Conservation (phyloP, 2,888 invertebrate genomes). For the Sphaerophoria taeniata region DNA sequence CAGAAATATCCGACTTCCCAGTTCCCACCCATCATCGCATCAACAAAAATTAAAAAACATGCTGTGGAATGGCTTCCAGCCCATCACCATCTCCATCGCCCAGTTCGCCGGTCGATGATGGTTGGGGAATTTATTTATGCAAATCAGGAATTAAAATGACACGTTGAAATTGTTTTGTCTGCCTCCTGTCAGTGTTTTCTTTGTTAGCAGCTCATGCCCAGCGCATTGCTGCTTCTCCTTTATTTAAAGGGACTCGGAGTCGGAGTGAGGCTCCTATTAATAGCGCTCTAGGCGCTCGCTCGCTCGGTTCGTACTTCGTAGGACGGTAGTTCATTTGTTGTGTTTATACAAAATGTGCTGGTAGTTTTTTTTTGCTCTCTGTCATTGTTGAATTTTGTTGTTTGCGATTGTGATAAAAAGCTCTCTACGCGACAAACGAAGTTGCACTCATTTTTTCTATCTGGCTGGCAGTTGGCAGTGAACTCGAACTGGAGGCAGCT, state of each 20-base stretch:
- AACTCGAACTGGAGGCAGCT: constrained; percentile 60
- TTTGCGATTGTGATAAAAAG: constrained; percentile 73
- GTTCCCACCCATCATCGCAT: too few species aligned
- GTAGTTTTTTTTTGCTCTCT: constrained; percentile 16
- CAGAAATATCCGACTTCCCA: not conserved
- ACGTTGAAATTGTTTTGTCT: constrained; percentile 75
- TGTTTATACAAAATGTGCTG: constrained; percentile 65
- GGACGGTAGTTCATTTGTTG: too few species aligned
- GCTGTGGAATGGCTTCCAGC: too few species aligned
- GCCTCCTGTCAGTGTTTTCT: constrained; percentile 74
- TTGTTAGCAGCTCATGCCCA: constrained; percentile 36
- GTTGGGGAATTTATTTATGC: constrained; percentile 72
- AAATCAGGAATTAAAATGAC: constrained; percentile 75
- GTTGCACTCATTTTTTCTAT: constrained; percentile 34
- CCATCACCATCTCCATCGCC: not conserved
- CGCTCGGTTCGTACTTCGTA: constrained; percentile 64
- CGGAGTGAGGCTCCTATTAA: constrained; percentile 36
- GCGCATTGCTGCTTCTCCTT: constrained; percentile 68
- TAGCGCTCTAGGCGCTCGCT: constrained; percentile 58
- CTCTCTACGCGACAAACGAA: constrained; percentile 43
- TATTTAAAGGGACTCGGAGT: not conserved
- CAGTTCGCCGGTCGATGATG: not conserved
- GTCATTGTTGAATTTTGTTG: constrained; percentile 31
- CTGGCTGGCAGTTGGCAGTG: constrained; percentile 58
- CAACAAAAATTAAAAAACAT: too few species aligned